These are phyloP conservation scores for Molossus molossus DNA, from an alignment of 2,797 vertebrate species.

Conservation along the genomic window DNA sequence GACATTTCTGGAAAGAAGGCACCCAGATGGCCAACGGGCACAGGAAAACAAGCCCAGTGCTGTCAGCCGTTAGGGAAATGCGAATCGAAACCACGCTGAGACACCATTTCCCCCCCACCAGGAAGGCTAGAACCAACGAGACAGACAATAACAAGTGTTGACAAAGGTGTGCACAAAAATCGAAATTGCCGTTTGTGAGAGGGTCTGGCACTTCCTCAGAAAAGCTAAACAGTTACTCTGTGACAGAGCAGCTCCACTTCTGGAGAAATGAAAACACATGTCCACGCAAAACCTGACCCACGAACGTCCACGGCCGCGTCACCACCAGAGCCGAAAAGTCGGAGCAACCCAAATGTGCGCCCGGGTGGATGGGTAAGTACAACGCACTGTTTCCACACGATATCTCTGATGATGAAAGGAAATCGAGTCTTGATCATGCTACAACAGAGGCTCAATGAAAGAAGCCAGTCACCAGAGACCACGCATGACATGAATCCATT, in stretches of 20 bases:
- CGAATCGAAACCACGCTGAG: neutral
- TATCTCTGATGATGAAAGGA: neutral
- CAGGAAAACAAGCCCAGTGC: too few species aligned
- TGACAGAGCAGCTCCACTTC: too few species aligned
- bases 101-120: fast-evolving
- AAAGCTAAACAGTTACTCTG: fast-evolving
- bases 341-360: neutral
- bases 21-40: too few species aligned
- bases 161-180: neutral
- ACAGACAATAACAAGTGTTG: neutral
- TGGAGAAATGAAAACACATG: neutral
- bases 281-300: too few species aligned
- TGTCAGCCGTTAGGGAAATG: neutral
- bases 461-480: neutral
- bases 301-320: fast-evolving
- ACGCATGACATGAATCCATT: fast-evolving
- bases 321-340: neutral
- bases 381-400: fast-evolving
- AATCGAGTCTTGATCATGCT: fast-evolving
- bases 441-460: neutral
- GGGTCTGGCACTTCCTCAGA: too few species aligned
- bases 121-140: neutral
- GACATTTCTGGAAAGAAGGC: too few species aligned
- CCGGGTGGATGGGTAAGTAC: neutral
- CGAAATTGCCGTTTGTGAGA: neutral